Evolutionary conservation across 92 coral and sea anemone genomes (phyloP), one percentile per base, ranked within the genome.

Genomic region (Parazoanthus swiftii): DNA sequence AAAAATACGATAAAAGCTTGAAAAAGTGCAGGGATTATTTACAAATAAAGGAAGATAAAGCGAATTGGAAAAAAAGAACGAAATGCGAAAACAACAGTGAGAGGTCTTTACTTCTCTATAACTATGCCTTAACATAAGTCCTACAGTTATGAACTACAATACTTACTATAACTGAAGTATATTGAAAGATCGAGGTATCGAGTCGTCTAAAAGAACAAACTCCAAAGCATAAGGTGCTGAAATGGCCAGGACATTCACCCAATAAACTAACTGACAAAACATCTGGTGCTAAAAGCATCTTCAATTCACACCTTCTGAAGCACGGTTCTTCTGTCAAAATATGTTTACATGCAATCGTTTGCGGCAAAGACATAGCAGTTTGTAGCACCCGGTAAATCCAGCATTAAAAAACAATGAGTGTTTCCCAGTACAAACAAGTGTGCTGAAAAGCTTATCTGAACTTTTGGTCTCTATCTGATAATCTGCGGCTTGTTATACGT

Each of bases 271-370:
- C 48, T 71, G 48, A 73, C 43, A 15, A 67, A 81, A 71, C 87
- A 84, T 70, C 79, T 84, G 87, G 87, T 84, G 87, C 79, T 84
- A 84, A 84, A 84, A 84, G 87, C 87, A 51, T 71, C 65, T 84
- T 84, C 77, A 84, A 68, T 84, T 84, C 87, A 84, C 79, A 84
- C 87, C 87, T 71, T 35, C 35, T 8, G 9, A 16, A 25, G 67
- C 58, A 84, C 65, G 63, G 79, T 71, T 71, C 25, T 33, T n/a
- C n/a, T 35, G 48, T 84, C 87, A 84, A 59, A 73, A 2, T 70
- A 38, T 29, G 77, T 84, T 70, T 58, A 71, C 77, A 76, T 76
- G 26, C 46, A 67, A 68, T 83, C 77, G 38, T 46, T 68, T 84
- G 58, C n/a, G 74, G 86, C 59, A 23, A 15, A 10, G 79, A 70